Evolutionary conservation across 2,113 vertebrate species (phyloP), one percentile per base, ranked within the genome.

Genomic region (Brachypodius melanocephalos): DNA sequence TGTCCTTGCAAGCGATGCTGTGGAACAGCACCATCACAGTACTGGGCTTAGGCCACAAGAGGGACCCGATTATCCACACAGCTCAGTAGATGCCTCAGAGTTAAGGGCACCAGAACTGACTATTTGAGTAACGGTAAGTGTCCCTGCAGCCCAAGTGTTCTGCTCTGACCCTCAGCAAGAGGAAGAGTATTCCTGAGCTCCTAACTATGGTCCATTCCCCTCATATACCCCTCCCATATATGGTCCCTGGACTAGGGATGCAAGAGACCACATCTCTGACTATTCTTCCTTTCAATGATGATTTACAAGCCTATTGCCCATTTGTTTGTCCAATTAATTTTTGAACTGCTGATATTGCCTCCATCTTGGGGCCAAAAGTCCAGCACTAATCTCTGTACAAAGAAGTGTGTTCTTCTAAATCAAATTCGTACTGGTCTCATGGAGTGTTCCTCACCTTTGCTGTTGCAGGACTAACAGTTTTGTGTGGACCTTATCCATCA

Each of bases 31-130:
- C 2, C 4, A 31, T 68, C 57, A 55, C 80, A 87, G 9, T 87
- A 61, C 81, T 38, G 17, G 28, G 24, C 49, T 68, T 29, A 26
- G 8, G 14, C 94, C 95, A 95, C 95, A 87, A 95, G 95, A 72
- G 95, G 94, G 93, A 92, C 85, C 81, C 5, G 9, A 62, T 29
- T 38, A 18, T 17, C 89, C 74, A 58, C 40, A 6, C 8, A 66
- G 31, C 48, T 65, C 32, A 31, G 26, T 17, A 38, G 14, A 45
- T 58, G 32, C 21, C 31, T 40, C n/a, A 14, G 48, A 11, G 45
- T 43, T 40, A 43, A 17, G 26, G 63, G 24, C 32, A 38, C 17
- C 34, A 71, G 40, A 81, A 81, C 20, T 5, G 18, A 19, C 34
- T 21, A 31, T 26, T 12, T 0, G 2, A 65, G 17, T 46, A 59